These are phyloP conservation scores for Drosophila leontia DNA, from an alignment of 1,140 invertebrate species.

Conservation along the genomic window DNA sequence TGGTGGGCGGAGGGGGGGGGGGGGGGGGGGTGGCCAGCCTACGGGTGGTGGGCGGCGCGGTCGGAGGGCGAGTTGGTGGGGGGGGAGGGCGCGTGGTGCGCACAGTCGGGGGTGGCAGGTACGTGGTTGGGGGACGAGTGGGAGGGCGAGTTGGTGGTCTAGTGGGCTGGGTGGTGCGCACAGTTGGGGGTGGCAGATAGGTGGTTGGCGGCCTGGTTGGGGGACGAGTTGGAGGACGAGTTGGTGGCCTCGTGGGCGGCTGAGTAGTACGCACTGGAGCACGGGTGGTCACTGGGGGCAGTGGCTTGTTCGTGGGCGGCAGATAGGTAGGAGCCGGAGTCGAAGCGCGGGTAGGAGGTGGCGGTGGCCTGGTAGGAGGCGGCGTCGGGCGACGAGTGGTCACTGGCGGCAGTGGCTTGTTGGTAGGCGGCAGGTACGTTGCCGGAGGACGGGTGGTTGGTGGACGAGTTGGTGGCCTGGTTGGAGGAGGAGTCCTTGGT, in stretches of 20 bases:
- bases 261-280: not conserved
- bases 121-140: conserved; percentile 53
- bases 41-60: no score
- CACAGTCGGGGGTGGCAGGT: conserved; percentile 60
- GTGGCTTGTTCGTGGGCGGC: no score
- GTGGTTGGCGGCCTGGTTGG: conserved; percentile 38
- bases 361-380: no score
- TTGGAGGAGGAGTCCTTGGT: no score
- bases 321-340: no score
- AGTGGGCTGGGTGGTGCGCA: conserved; percentile 9
- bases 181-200: not conserved
- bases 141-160: conserved; percentile 39
- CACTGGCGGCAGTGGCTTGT: no score
- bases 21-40: no score
- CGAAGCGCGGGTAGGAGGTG: not conserved
- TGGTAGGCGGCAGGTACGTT: no score
- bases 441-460: no score
- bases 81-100: conserved; percentile 42
- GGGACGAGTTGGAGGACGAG: conserved; percentile 21
- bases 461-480: no score
- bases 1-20: no score
- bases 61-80: conserved; percentile 37
- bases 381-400: no score
- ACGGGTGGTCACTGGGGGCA: not conserved
- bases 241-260: conserved; percentile 31